Base-by-base conservation (phyloP, 2,888 invertebrate species). In the Megamerina dolium region DNA sequence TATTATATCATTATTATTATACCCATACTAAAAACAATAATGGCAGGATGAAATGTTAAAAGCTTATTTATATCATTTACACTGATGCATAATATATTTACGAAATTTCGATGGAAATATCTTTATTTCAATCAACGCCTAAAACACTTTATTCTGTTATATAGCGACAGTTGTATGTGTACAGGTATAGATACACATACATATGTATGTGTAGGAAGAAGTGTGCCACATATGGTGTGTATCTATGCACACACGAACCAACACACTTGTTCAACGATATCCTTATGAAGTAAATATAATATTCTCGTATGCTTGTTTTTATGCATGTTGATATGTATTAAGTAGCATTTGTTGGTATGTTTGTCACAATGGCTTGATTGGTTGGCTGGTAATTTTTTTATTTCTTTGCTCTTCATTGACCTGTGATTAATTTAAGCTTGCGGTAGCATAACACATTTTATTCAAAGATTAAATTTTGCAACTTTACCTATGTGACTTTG, bases 401-500 rank as follows among this genome's bases (percentile, higher is more conserved):
- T 3, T 8, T 19, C 16, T 36, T 36, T 14, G 8, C 20, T 21
- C n/a, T 34, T 37, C 34, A 4, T 29, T 37, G 37, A 33, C 33
- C 34, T 34, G 27, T 43, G 38, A 20, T 43, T 34, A 19, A 34
- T 37, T 37, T 43, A 26, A 10, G 34, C 19, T 20, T 18, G 2
- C 18, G 35, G 37, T 30, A 19, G 17, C 3, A 23, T n/a, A 21
- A 20, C 14, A 37, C 14, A 12, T 37, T 37, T 37, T 27, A 12
- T 23, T 27, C 4, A 26, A 37, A 37, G 37, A 37, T 37, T 27
- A 37, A 37, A 26, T 27, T n/a, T 4, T 18, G 14, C 31, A 29
- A 41, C 19, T 10, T 29, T 27, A 18, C 33, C 21, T 42, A 19
- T 23, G 9, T 19, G 4, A 16, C 41, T 34, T 26, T 21, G 19